Percentiles rank a stretch among this genome's conserved stretches.
Evolutionary conservation across 2,113 vertebrate genomes (phyloP).

Genomic region (Sceloporus tristichus): DNA sequence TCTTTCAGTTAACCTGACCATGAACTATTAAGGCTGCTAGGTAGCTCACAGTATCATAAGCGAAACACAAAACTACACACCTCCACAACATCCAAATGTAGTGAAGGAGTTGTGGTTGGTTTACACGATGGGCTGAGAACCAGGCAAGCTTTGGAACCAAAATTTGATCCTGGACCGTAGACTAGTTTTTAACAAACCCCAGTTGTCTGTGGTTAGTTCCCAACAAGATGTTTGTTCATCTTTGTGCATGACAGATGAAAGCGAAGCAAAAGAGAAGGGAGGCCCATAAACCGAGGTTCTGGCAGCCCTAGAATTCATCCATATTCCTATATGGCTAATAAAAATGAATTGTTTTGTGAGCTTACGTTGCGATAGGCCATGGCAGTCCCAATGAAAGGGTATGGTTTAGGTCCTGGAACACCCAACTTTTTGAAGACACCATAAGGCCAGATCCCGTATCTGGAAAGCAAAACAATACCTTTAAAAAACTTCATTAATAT

Average conservation of each 20-base stretch:
- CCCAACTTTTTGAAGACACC: conserved; percentile 76
- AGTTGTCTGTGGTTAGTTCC: background rate
- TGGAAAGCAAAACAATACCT: conserved; percentile 39
- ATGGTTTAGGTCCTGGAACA: conserved; percentile 77
- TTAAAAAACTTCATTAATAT: background rate
- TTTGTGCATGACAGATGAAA: background rate
- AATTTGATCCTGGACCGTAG: background rate
- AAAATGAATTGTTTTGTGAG: background rate
- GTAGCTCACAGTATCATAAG: too few species aligned
- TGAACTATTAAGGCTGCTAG: too few species aligned
- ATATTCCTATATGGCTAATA: background rate
- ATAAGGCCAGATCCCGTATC: conserved; percentile 79
- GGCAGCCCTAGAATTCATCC: background rate
- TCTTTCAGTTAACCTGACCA: too few species aligned
- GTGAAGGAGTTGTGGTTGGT: background rate
- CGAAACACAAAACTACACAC: too few species aligned
- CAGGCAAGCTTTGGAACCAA: background rate
- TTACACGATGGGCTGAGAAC: background rate
- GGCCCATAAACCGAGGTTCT: accelerated
- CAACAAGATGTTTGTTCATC: background rate
- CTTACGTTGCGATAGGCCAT: conserved; percentile 63
- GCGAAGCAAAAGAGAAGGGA: background rate
- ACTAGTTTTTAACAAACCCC: background rate
- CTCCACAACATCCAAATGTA: background rate
- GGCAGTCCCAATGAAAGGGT: conserved; percentile 79